Evolutionary conservation across 2,888 invertebrate species (phyloP), one percentile per base, ranked within the genome.

Genomic region (Andricus quercusramuli): DNA sequence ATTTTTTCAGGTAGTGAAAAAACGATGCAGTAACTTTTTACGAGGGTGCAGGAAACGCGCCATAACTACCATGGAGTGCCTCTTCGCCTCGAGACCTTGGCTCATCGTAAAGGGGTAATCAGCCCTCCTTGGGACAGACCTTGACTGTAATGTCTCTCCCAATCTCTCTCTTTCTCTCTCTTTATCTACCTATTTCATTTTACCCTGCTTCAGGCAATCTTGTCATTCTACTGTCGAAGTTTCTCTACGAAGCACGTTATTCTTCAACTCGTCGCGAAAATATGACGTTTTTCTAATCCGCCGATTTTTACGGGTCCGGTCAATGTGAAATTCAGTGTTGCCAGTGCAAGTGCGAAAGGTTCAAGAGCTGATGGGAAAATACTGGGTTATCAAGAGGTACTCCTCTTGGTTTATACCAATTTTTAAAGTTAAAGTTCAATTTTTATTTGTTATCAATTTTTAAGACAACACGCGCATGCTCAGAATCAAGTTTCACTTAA

Each of bases 101-200:
- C 86, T 84, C 82, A 86, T 90, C 89, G 88, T 92, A 92, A 92
- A 92, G 92, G 92, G 92, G 92, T 92, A 92, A 92, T 92, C 92
- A 90, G 89, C 90, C 91, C 89, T 89, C 85, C 86, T 86, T 84
- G 82, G 83, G 83, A 81, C 86, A 88, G 90, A 88, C 92, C 91
- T 92, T 90, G 90, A 85, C 88, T 86, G 81, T 86, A 90, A 91
- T 90, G 89, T 85, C 85, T 86, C 85, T 81, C 79, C 79, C 86
- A 85, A 80, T 79, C 79, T 82, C 81, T 81, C 79, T 59, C 79
- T 79, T 80, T 80, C 79, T 79, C 80, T 79, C 80, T 86, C 85
- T 83, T 85, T 85, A 84, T 85, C 65, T 76, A 59, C 78, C 64
- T 82, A 82, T 82, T 80, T 82, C 78, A 25, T 79, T 79, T 81